A percentile compares a stretch with the other conserved stretches of the same genome.
Evolutionary conservation across 2,888 invertebrate genomes (phyloP).

Genomic region (Corythucha ciliata): DNA sequence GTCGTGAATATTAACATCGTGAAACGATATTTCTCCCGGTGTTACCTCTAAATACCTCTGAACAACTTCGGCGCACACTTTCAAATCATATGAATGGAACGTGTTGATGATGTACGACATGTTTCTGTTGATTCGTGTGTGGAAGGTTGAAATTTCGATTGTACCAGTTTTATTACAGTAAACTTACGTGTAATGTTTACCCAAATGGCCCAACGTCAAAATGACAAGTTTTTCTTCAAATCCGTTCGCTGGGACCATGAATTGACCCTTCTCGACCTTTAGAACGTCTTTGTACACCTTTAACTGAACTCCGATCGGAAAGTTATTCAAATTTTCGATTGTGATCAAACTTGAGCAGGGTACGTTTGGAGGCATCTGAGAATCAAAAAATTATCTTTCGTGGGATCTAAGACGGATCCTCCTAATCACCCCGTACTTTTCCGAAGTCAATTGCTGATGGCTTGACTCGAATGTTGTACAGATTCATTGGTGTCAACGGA

Average conservation of each 20-base stretch:
- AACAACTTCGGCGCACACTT: constrained; percentile 42
- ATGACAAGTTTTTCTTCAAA: constrained; percentile 19
- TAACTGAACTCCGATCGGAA: constrained; percentile 37
- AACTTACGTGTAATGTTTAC: constrained; percentile 28
- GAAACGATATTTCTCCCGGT: constrained; percentile 39
- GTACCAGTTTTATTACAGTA: too few species aligned
- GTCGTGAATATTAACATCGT: constrained; percentile 44
- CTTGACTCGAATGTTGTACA: constrained; percentile 41
- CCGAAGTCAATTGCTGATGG: constrained; percentile 40
- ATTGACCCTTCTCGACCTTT: constrained; percentile 9
- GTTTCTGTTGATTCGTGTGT: constrained; percentile 22
- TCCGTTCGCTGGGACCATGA: constrained; percentile 16
- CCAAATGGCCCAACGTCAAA: constrained; percentile 18
- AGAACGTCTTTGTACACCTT: constrained; percentile 17
- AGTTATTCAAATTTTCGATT: constrained; percentile 41
- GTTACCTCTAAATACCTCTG: constrained; percentile 40
- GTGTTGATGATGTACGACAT: constrained; percentile 43
- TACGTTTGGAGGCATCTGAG: constrained; percentile 38
- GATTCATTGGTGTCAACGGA: constrained; percentile 42
- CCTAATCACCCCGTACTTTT: constrained; percentile 33
- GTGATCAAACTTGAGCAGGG: constrained; percentile 38
- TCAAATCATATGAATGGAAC: constrained; percentile 42
- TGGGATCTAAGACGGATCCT: background rate
- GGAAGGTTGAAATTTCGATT: background rate
- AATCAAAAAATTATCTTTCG: too few species aligned